Evolutionary conservation across 2,888 invertebrate species (phyloP).

Genomic region (Drosophila pseudotalamancana): DNA sequence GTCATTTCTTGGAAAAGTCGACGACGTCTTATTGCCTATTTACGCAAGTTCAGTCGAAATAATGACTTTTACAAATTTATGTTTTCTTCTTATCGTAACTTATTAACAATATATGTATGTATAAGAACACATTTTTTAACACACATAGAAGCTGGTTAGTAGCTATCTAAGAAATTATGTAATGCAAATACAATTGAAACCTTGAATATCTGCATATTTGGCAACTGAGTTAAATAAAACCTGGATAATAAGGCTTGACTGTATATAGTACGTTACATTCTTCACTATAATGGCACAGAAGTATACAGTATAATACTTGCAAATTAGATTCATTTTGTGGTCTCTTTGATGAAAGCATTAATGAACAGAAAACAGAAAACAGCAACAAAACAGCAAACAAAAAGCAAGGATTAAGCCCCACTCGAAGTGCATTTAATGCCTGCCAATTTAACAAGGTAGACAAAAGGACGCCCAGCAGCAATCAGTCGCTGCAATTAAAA

Average conservation of each 20-base stretch:
- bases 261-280: not conserved
- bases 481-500: constrained; percentile 49
- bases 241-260: too few species aligned
- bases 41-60: constrained; percentile 2
- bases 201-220: too few species aligned
- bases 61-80: not conserved
- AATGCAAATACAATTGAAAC: too few species aligned
- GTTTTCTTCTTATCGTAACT: too few species aligned
- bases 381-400: too few species aligned
- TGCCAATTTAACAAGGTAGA: constrained; percentile 43
- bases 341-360: constrained; percentile 14
- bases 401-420: constrained; percentile 4
- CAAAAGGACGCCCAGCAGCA: constrained; percentile 37
- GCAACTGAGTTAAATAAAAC: too few species aligned
- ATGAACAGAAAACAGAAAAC: not conserved
- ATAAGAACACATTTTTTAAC: too few species aligned
- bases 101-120: too few species aligned
- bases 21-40: constrained; percentile 1
- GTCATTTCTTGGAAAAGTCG: constrained; percentile 57
- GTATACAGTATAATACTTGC: constrained; percentile 7
- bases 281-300: too few species aligned
- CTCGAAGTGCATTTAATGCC: constrained; percentile 45
- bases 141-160: too few species aligned
- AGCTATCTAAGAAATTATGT: too few species aligned
- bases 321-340: constrained; percentile 40